phyloP scores from a whole-genome alignment of 92 coral and sea anemone genomes.

The Parazoanthus atlanticus region DNA sequence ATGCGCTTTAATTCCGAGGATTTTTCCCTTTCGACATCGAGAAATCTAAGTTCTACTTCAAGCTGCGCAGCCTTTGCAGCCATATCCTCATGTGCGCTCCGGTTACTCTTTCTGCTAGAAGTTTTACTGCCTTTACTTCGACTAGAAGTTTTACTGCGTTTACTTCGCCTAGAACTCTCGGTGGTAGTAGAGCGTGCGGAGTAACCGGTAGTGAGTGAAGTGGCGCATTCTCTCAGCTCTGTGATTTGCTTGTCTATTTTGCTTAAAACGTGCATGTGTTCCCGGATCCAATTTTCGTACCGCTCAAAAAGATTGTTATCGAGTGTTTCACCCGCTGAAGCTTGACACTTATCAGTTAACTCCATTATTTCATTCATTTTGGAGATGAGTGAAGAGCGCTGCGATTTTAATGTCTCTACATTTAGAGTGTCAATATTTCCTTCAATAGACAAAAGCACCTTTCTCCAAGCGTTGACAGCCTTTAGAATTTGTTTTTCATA shows the following conservation, averaged over 20 bases:
- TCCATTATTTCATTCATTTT: constrained; percentile 31
- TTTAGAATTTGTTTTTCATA: constrained; percentile 1
- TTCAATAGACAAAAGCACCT: constrained; percentile 3
- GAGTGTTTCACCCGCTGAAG: neutral
- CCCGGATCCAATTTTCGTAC: constrained; percentile 20
- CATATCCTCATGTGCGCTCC: constrained; percentile 11
- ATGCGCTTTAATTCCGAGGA: neutral
- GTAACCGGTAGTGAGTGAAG: neutral
- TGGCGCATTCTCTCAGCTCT: constrained; percentile 22
- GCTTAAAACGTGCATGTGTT: neutral
- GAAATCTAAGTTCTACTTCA: constrained; percentile 11
- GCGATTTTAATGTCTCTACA: constrained; percentile 16
- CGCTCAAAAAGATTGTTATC: constrained; percentile 19
- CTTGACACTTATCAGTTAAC: neutral
- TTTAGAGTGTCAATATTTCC: constrained; percentile 13
- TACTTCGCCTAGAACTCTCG: neutral
- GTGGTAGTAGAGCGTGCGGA: constrained; percentile 14
- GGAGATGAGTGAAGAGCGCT: constrained; percentile 9
- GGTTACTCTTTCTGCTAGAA: neutral
- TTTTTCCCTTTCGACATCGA: constrained; percentile 1
- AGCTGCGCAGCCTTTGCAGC: constrained; percentile 16
- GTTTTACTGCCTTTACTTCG: constrained; percentile 10
- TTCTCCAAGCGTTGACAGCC: constrained; percentile 9
- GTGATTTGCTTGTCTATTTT: constrained; percentile 19
- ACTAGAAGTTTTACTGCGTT: constrained; percentile 17